These are phyloP conservation scores for Habropoda laboriosa DNA, from an alignment of 1,140 invertebrate species.

Conservation along the genomic window DNA sequence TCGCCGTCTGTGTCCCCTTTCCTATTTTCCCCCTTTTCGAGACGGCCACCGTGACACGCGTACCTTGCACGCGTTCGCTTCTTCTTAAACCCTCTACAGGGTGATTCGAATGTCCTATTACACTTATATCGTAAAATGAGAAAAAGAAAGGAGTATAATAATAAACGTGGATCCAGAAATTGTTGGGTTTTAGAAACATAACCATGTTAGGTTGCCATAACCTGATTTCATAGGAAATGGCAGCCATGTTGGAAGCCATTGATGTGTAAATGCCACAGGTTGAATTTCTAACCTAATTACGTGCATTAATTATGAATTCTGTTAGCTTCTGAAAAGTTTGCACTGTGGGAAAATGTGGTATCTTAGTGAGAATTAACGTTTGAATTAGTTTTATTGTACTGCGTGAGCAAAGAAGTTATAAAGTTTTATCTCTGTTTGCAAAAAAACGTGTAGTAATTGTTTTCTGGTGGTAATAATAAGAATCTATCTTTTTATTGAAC, in stretches of 20 bases:
- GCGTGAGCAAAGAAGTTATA: no score
- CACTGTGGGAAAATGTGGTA: not conserved
- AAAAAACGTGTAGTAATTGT: not conserved
- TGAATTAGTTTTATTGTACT: no score
- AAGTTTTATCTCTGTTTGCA: not conserved
- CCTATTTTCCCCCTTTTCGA: constrained; percentile 24
- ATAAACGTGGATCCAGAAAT: no score
- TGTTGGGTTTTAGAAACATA: no score
- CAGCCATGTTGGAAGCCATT: not conserved
- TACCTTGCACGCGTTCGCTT: not conserved
- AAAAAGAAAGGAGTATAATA: no score
- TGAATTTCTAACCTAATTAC: not conserved
- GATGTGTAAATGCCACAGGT: no score
- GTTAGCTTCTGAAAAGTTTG: not conserved
- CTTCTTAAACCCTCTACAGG: not conserved
- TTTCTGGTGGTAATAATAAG: not conserved
- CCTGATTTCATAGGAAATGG: not conserved
- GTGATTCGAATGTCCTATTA: not conserved
- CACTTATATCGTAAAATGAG: no score
- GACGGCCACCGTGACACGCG: constrained; percentile 1
- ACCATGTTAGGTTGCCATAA: not conserved
- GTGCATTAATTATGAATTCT: not conserved
- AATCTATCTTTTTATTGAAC: not conserved
- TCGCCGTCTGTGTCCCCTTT: constrained; percentile 34
- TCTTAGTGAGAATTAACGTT: not conserved